Evolutionary conservation across 2,888 invertebrate genomes (phyloP), one percentile per base, ranked within the genome.

Genomic region (Eurois occulta): DNA sequence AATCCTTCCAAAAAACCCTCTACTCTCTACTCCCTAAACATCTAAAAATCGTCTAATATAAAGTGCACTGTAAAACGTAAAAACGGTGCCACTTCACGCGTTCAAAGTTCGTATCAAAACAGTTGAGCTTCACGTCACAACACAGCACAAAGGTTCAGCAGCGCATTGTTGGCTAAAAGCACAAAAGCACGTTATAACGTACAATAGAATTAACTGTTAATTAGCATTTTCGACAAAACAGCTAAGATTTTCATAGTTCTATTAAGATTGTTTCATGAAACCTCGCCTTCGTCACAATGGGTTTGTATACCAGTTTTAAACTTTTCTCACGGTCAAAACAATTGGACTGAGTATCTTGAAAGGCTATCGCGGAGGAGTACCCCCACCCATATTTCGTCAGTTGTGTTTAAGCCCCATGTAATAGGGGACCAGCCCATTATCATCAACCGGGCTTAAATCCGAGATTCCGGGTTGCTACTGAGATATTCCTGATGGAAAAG

Each of bases 41-140:
- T 32, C 38, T 65, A 35, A 60, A 41, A 66, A 62, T 58, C 13
- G 8, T 58, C 16, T 46, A 69, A 65, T 83, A 7, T 72, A 32
- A 68, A 77, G 28, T 21, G 48, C 11, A 24, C 32, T 32, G 8
- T 16, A 32, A 32, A 64, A 81, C 35, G n/a, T 7, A 48, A 48
- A 58, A 38, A 79, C 58, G 32, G 32, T 28, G 38, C 43, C 60
- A 75, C 52, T 82, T 84, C 32, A 72, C 60, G 68, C 71, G 67
- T 60, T 83, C 52, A 55, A 32, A 69, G 64, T 68, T 75, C 68
- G 28, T 68, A 75, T 62, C 65, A 80, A 69, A 84, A 75, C 69
- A 38, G 84, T 75, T 75, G 52, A 55, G 60, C 38, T 79, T 69
- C 10, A 82, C 82, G 84, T 80, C 82, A 83, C 60, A 75, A 48